Conservation (phyloP, 2,888 invertebrate genomes). For the Cerastis rubricosa region DNA sequence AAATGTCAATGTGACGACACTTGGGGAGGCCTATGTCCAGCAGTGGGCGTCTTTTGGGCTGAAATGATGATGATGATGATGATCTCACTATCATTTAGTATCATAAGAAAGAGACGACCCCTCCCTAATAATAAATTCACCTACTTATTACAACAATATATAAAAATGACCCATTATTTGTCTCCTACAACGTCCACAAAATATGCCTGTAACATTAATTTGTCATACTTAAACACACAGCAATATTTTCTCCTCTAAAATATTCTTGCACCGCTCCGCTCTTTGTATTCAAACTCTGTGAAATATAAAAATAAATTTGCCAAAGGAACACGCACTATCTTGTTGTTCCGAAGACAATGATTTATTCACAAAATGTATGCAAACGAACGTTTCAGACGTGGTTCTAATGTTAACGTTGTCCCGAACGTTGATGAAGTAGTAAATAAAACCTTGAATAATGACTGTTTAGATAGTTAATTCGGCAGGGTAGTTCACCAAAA, state of each 20-base stretch:
- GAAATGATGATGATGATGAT: too few species aligned
- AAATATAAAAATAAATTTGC: conserved; percentile 84
- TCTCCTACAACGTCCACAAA: conserved; percentile 11
- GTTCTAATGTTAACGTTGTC: conserved; percentile 50
- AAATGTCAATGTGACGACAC: too few species aligned
- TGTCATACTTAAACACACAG: conserved; percentile 39
- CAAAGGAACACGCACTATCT: conserved; percentile 87
- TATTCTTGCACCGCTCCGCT: conserved; percentile 47
- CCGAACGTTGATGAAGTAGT: conserved; percentile 55
- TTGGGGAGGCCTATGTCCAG: too few species aligned
- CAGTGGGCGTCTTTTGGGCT: too few species aligned
- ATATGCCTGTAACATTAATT: conserved; percentile 45
- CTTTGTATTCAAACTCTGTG: conserved; percentile 75
- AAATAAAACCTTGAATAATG: conserved; percentile 40
- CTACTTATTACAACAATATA: neutral
- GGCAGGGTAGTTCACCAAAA: too few species aligned
- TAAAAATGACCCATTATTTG: conserved; percentile 8
- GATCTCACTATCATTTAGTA: neutral
- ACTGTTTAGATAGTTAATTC: neutral
- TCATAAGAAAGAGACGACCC: neutral
- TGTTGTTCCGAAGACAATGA: conserved; percentile 84
- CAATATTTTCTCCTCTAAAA: conserved; percentile 53
- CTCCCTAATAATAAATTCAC: neutral
- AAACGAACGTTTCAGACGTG: conserved; percentile 74
- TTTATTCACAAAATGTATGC: conserved; percentile 78